Evolutionary conservation across 2,113 vertebrate genomes (phyloP).

Genomic region (Tyrannus savana): DNA sequence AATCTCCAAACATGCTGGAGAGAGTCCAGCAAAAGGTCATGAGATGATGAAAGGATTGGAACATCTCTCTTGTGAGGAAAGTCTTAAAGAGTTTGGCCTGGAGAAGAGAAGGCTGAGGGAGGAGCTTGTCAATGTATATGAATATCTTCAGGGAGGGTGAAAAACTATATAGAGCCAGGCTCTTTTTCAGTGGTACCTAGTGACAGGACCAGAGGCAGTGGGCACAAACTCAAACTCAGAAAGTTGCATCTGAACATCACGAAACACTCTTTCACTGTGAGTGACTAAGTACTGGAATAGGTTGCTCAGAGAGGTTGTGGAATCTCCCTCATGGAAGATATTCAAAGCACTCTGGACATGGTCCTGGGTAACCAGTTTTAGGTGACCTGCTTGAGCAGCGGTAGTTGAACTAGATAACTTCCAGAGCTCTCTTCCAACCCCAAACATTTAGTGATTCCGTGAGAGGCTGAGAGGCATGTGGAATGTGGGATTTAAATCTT

Average conservation of each 20-base stretch:
- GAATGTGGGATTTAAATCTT: not conserved
- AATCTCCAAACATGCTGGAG: not conserved
- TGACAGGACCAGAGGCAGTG: not conserved
- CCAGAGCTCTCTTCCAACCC: not conserved
- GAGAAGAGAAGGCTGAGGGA: not conserved
- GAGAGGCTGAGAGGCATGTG: not conserved
- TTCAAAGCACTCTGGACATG: accelerated
- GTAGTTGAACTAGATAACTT: not conserved
- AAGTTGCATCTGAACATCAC: not conserved
- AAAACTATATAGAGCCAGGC: not conserved
- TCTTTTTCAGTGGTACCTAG: not conserved
- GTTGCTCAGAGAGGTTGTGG: not conserved
- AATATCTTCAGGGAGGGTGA: not conserved
- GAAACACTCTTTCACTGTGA: not conserved
- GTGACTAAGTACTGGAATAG: not conserved
- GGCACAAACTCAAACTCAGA: not conserved
- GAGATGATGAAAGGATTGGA: not conserved
- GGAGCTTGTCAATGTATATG: not conserved
- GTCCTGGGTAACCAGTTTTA: not conserved
- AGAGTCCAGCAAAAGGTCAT: not conserved
- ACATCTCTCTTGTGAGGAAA: not conserved
- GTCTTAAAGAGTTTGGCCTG: not conserved
- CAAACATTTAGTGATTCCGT: not conserved
- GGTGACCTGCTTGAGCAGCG: not conserved
- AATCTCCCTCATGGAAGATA: not conserved